Base-by-base conservation (phyloP, 2,113 vertebrate species). In the Geococcyx californianus region DNA sequence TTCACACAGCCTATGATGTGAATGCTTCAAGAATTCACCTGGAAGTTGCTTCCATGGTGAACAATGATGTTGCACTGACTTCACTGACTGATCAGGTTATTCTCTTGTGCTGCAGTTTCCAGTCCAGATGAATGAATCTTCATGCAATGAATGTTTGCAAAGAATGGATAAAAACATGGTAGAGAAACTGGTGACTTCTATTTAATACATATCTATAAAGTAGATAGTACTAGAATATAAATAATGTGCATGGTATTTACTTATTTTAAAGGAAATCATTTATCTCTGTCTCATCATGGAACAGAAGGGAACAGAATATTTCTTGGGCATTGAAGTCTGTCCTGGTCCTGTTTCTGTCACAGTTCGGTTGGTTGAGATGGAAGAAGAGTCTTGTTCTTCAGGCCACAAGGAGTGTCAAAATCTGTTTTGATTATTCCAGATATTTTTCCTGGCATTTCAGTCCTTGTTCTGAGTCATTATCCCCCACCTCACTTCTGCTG, bases 21-120 rank as follows among this genome's bases (percentile, higher is more conserved):
- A 26, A 28, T 10, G n/a, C 40, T 52, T 24, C 20, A 20, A 12
- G 67, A 56, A 40, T 21, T 52, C 59, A 12, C 29, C 33, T 16
- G 55, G 4, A 40, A 24, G 67, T 40, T 55, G 33, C 40, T 34
- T 10, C 40, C 7, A 2, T 1, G 36, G 33, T 14, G 59, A 36
- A 6, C 31, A 47, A 31, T 42, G 54, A 26, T 16, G 44, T 21
- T 36, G n/a, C 1, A 1, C 4, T 54, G 34, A 40, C 38, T 64
- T 52, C 1, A 5, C 56, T 33, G 13, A 8, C 21, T 55, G 64
- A 36, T 6, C 1, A 1, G 11, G 3, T 33, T 11, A 6, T 14
- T n/a, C 36, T 51, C 75, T 29, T 21, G 33, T 29, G 54, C 42
- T 25, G 49, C 8, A 10, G 62, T 28, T 73, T 7, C n/a, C 5